phyloP scores from a whole-genome alignment of 2,888 invertebrate species.

The Drosophila histrio region DNA sequence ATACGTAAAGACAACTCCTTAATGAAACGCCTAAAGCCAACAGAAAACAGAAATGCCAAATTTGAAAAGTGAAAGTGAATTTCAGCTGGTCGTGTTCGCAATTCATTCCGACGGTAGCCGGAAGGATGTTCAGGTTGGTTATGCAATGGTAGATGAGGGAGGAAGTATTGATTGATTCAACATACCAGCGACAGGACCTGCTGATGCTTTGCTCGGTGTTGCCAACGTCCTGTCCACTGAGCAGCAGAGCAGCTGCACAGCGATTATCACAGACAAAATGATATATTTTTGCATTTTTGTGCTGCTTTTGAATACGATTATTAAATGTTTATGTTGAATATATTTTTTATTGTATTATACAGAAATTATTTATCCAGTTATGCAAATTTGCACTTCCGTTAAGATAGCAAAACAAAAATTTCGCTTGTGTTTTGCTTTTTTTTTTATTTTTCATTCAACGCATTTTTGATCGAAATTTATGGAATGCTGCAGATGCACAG shows the following conservation, averaged over 20 bases:
- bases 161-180: constrained; percentile 13
- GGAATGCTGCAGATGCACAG: constrained; percentile 39
- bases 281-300: constrained; percentile 79
- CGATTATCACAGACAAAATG: constrained; percentile 82
- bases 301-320: constrained; percentile 36
- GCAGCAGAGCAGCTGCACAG: constrained; percentile 81
- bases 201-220: constrained; percentile 68
- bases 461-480: constrained; percentile 55
- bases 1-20: constrained; percentile 26
- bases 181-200: constrained; percentile 81
- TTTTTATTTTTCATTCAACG: constrained; percentile 50
- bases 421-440: constrained; percentile 35
- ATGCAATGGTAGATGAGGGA: constrained; percentile 9
- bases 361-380: constrained; percentile 46
- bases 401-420: constrained; percentile 45
- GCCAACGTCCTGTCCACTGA: constrained; percentile 80
- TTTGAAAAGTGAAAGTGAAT: constrained; percentile 70
- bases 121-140: constrained; percentile 39
- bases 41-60: constrained; percentile 26
- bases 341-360: constrained; percentile 12
- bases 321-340: constrained; percentile 30
- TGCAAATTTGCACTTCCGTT: constrained; percentile 53
- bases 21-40: constrained; percentile 43
- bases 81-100: constrained; percentile 3
- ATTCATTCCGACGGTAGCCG: background rate